These are phyloP conservation scores for Rostratula benghalensis DNA, from an alignment of 2,113 vertebrate species.

Conservation along the genomic window DNA sequence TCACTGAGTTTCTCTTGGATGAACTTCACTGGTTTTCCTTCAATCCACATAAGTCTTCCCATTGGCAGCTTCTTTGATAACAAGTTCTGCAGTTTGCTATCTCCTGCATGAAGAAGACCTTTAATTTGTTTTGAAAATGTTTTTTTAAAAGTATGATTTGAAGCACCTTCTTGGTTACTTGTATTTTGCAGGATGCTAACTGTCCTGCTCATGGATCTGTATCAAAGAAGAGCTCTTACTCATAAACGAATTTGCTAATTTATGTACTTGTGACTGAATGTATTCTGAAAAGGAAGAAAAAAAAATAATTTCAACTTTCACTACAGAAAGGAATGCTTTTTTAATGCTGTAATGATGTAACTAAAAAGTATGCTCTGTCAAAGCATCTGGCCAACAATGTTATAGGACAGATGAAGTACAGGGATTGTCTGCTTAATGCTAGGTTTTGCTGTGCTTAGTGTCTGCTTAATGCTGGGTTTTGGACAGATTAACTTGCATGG, in stretches of 20 bases:
- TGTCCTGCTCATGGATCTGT: background rate
- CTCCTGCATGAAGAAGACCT: background rate
- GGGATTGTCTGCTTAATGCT: background rate
- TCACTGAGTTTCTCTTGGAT: background rate
- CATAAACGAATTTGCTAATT: background rate
- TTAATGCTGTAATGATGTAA: background rate
- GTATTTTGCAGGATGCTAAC: background rate
- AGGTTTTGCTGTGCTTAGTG: background rate
- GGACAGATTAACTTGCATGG: background rate
- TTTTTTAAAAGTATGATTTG: background rate
- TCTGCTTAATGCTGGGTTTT: background rate
- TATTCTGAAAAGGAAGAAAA: background rate
- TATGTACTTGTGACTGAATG: background rate
- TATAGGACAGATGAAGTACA: background rate
- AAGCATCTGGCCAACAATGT: background rate
- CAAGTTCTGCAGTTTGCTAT: background rate
- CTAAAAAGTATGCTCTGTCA: background rate
- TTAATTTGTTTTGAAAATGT: background rate
- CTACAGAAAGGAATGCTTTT: background rate
- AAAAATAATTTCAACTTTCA: background rate
- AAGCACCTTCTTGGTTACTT: background rate
- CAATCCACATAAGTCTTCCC: background rate
- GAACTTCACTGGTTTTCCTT: background rate
- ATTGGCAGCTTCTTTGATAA: background rate
- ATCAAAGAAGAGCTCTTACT: background rate